Base-by-base conservation (phyloP, 2,113 vertebrate genomes). In the Xiphorhynchus elegans region DNA sequence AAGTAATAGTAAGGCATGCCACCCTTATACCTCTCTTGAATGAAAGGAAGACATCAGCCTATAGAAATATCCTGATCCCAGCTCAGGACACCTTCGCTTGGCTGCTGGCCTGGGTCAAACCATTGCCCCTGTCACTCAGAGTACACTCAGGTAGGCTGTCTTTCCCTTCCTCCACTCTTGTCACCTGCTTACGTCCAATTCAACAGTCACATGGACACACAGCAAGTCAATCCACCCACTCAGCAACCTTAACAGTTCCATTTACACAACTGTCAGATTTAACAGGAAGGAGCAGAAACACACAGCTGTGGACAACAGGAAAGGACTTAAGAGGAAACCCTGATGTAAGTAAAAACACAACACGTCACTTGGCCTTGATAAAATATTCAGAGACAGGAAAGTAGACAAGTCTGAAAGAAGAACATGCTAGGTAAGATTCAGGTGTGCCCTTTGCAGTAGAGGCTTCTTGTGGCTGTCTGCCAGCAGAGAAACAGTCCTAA, bases 171-270 rank as follows among this genome's bases (percentile, higher is more conserved):
- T 63, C 53, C 49, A 40, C 31, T 62, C 40, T 4, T 33, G 26
- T 31, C 18, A 53, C n/a, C 31, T 39, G 21, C 31, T 62, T 33
- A 60, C 6, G 46, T 40, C 20, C 2, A 0, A 25, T 21, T 62
- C 66, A 78, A 28, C 0, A 0, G 18, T 55, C 55, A 31, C 10
- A 64, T 0, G 3, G 42, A n/a, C 33, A 84, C 8, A 53, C 0
- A 2, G n/a, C 28, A 60, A 69, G n/a, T 39, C 59, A 52, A 28
- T 14, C 14, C 50, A 72, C 2, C 11, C 13, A 58, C 16, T 10
- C 26, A 60, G 7, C 3, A 2, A 47, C 9, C 14, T 17, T 17
- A 50, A 50, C 0, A 64, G 35, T 35, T 50, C 7, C 49, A 50
- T 50, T 26, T 44, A 74, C 19, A 24, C 6, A 60, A 60, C 17